These are phyloP conservation scores for Ylistrum balloti DNA, from an alignment of 1,140 invertebrate genomes.

Conservation along the genomic window DNA sequence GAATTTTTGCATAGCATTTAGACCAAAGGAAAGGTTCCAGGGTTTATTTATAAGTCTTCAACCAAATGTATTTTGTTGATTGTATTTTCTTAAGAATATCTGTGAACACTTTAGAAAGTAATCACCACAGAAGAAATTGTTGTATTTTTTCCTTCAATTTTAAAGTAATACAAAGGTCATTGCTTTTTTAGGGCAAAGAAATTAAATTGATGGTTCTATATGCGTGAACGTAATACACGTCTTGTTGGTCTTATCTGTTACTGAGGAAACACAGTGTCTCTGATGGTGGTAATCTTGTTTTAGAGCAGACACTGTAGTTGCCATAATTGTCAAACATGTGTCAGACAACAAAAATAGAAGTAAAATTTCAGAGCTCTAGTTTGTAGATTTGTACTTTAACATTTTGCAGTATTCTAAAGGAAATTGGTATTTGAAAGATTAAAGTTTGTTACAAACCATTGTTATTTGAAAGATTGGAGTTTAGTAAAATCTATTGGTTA, in stretches of 20 bases:
- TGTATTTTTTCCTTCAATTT: not conserved
- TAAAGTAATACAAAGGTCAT: not conserved
- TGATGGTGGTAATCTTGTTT: not conserved
- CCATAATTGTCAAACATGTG: not conserved
- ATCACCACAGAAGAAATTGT: not conserved
- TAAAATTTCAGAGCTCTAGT: not conserved
- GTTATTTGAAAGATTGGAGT: too few species aligned
- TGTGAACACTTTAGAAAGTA: not conserved
- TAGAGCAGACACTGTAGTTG: conserved; percentile 16
- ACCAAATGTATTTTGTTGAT: not conserved
- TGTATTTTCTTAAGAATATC: not conserved
- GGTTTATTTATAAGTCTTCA: not conserved
- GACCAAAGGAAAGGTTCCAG: not conserved
- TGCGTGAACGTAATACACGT: not conserved
- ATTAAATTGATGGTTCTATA: not conserved
- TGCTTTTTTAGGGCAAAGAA: conserved; percentile 10
- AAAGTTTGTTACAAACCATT: not conserved
- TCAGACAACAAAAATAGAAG: not conserved
- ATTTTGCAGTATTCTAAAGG: not conserved
- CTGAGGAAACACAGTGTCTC: too few species aligned
- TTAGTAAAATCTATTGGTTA: too few species aligned
- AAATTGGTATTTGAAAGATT: not conserved
- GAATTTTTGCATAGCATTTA: not conserved
- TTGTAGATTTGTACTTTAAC: not conserved
- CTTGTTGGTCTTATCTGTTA: not conserved